phyloP scores from a whole-genome alignment of 1,140 invertebrate species.

The Conopomorpha cramerella region DNA sequence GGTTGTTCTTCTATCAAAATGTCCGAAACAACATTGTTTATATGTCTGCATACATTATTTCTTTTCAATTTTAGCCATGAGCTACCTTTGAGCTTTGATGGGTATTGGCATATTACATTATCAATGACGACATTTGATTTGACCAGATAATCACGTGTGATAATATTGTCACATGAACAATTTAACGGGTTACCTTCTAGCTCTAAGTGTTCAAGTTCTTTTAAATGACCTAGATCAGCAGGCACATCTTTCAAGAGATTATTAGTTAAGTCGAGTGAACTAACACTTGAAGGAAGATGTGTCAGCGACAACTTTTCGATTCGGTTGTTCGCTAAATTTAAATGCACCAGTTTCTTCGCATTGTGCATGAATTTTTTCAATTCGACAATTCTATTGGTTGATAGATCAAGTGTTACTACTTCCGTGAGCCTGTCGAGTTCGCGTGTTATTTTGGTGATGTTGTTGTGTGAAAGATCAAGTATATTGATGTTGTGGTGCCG shows the following conservation, averaged over 20 bases:
- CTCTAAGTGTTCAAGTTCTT: conserved; percentile 59
- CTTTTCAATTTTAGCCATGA: conserved; percentile 62
- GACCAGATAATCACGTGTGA: conserved; percentile 58
- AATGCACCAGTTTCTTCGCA: conserved; percentile 61
- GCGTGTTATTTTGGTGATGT: conserved; percentile 58
- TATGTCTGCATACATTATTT: conserved; percentile 53
- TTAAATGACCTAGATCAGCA: conserved; percentile 55
- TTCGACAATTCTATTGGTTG: conserved; percentile 61
- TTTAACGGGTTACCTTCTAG: conserved; percentile 63
- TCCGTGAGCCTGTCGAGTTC: conserved; percentile 61
- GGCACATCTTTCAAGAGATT: conserved; percentile 64
- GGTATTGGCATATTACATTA: conserved; percentile 58
- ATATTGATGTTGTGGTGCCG: conserved; percentile 59
- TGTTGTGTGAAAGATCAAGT: conserved; percentile 63
- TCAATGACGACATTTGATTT: conserved; percentile 57
- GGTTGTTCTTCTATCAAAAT: conserved; percentile 65
- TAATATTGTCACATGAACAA: conserved; percentile 64
- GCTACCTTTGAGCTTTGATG: conserved; percentile 48
- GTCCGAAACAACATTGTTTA: conserved; percentile 39
- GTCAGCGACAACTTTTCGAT: conserved; percentile 53
- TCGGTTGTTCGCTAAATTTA: conserved; percentile 63
- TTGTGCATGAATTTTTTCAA: conserved; percentile 59
- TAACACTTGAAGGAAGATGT: conserved; percentile 62
- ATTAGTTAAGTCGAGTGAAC: conserved; percentile 65
- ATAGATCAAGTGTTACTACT: conserved; percentile 62